A percentile compares a stretch with the other conserved stretches of the same genome.
Evolutionary conservation across 2,888 invertebrate species (phyloP).

Genomic region (Drosophila anomalata): DNA sequence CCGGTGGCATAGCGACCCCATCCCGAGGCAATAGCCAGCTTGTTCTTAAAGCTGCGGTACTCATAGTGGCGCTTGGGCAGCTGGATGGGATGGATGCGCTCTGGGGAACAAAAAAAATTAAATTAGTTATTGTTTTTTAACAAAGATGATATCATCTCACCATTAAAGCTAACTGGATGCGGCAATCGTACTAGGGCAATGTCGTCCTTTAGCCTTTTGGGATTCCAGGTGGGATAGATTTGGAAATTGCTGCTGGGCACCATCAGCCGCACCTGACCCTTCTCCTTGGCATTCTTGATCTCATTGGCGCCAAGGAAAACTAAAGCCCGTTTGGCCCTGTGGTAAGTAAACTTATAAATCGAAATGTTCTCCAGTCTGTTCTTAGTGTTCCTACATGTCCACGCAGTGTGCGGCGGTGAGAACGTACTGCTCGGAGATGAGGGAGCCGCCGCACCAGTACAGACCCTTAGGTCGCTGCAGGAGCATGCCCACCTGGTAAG

Average conservation of each 20-base stretch:
- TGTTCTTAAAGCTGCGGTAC: constrained; percentile 80
- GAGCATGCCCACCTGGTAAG: constrained; percentile 82
- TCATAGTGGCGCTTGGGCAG: constrained; percentile 81
- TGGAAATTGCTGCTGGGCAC: constrained; percentile 79
- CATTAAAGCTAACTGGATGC: constrained; percentile 77
- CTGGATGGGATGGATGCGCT: constrained; percentile 82
- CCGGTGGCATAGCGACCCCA: constrained; percentile 84
- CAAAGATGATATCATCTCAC: constrained; percentile 48
- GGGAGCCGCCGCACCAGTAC: constrained; percentile 82
- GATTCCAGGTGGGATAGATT: constrained; percentile 83
- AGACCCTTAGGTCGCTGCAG: constrained; percentile 81
- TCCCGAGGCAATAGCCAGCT: constrained; percentile 83
- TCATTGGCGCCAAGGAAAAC: constrained; percentile 83
- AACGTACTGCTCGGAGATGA: constrained; percentile 81
- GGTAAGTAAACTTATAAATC: constrained; percentile 4
- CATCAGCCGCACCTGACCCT: constrained; percentile 83
- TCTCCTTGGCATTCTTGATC: constrained; percentile 81
- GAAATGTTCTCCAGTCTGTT: neutral
- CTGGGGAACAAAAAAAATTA: constrained; percentile 57
- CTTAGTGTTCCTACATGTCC: constrained; percentile 72
- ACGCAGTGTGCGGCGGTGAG: constrained; percentile 83
- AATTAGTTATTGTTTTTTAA: neutral
- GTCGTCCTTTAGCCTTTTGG: constrained; percentile 81
- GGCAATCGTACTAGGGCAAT: constrained; percentile 82
- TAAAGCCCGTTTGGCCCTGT: constrained; percentile 80